These are phyloP conservation scores for Spisula subtruncata DNA, from an alignment of 2,888 invertebrate genomes.

Conservation along the genomic window DNA sequence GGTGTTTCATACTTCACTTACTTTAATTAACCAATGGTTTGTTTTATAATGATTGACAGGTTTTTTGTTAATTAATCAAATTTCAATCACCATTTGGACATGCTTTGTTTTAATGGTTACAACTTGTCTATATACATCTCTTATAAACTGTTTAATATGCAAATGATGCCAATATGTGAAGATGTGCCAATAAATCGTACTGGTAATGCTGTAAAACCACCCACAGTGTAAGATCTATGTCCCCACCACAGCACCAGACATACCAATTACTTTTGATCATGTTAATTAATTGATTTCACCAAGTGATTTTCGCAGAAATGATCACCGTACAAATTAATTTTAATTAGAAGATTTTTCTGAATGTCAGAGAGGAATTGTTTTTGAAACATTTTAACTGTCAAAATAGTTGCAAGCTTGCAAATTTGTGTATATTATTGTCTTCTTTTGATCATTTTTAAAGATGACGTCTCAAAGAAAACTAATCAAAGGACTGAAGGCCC, in stretches of 20 bases:
- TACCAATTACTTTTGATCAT: background rate
- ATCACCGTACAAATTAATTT: constrained; percentile 46
- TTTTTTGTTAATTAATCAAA: background rate
- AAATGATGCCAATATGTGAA: background rate
- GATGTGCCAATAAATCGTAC: background rate
- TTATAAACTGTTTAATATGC: background rate
- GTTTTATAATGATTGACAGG: background rate
- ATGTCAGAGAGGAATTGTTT: no score
- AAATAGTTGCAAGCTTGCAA: no score
- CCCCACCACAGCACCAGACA: background rate
- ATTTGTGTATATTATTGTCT: no score
- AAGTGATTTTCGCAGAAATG: background rate
- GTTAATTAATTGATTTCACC: background rate
- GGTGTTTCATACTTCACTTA: no score
- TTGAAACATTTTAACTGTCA: no score
- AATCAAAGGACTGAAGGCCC: no score
- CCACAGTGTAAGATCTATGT: background rate
- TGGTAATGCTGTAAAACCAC: background rate
- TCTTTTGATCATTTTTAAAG: no score
- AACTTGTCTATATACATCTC: background rate
- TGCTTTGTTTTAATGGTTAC: background rate
- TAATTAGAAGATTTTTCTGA: no score
- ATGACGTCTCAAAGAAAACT: no score
- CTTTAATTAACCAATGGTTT: background rate
- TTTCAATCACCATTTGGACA: background rate